Percentiles rank a stretch among this genome's conserved stretches.
Evolutionary conservation across 1,140 invertebrate species (phyloP).

Genomic region (Drosophila funebris): DNA sequence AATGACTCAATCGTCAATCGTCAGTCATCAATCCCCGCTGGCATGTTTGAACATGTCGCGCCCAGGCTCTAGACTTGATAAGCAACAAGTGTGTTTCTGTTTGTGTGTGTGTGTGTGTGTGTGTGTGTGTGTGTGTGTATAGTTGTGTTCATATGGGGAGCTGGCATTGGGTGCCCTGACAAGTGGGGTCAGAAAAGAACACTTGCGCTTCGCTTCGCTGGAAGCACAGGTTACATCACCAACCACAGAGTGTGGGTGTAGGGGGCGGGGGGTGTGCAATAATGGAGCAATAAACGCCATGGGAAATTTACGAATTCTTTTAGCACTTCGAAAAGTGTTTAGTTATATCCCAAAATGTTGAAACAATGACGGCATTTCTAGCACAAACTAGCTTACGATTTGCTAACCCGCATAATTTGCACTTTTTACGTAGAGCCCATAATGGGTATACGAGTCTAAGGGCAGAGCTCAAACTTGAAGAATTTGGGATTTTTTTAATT

Average conservation of each 20-base stretch:
- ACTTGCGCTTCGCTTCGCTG: background rate
- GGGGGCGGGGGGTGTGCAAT: no score
- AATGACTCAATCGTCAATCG: constrained; percentile 24
- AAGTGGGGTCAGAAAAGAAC: background rate
- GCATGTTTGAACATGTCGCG: constrained; percentile 37
- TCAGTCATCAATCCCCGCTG: constrained; percentile 3
- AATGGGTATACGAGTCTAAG: no score
- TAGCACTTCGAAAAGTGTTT: background rate
- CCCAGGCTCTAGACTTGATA: constrained; percentile 17
- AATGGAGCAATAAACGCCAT: no score
- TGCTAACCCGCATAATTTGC: background rate
- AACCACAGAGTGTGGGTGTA: background rate
- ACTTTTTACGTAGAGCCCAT: no score
- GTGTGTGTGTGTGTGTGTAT: background rate
- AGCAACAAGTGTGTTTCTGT: constrained; percentile 46
- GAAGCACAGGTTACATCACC: constrained; percentile 19
- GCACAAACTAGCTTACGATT: no score
- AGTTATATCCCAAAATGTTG: background rate
- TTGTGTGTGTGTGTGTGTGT: background rate
- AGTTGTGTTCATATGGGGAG: no score
- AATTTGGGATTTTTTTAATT: no score
- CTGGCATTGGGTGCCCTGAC: no score
- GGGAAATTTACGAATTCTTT: background rate
- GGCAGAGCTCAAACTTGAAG: no score
- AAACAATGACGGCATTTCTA: background rate